Evolutionary conservation across 92 coral and sea anemone genomes (phyloP).

Genomic region (Plumapathes pennacea): DNA sequence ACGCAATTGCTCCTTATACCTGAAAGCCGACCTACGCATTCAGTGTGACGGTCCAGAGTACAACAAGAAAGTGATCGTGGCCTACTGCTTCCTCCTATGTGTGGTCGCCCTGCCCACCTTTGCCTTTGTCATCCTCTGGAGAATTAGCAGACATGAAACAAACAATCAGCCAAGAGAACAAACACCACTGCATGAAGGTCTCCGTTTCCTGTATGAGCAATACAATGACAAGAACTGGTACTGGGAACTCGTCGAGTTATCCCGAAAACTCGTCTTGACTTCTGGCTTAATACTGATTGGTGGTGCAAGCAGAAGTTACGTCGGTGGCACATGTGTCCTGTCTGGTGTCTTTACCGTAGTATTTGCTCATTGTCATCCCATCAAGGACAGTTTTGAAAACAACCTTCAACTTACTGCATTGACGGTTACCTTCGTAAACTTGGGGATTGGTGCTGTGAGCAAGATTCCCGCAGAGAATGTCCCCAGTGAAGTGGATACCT

Average conservation of each 20-base stretch:
- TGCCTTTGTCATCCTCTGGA: conserved; percentile 4
- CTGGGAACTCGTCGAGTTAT: conserved; percentile 28
- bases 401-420: conserved; percentile 9
- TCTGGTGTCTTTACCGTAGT: conserved; percentile 11
- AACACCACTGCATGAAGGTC: neutral
- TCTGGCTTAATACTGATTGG: conserved; percentile 24
- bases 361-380: conserved; percentile 7
- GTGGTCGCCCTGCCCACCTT: conserved; percentile 1
- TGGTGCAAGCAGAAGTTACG: conserved; percentile 13
- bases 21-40: conserved; percentile 1
- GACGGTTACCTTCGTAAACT: conserved; percentile 14
- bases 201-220: conserved; percentile 20
- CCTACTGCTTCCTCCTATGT: neutral
- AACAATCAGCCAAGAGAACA: neutral
- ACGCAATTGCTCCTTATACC: neutral
- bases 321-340: conserved; percentile 15
- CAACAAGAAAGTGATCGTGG: neutral
- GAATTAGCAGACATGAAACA: neutral
- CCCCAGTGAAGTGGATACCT: neutral
- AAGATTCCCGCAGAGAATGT: conserved; percentile 14
- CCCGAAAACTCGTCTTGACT: conserved; percentile 25
- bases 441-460: conserved; percentile 17
- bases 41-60: neutral
- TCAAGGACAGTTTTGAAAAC: conserved; percentile 12
- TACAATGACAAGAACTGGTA: conserved; percentile 15